Evolutionary conservation across 2,888 invertebrate species (phyloP).

Genomic region (Synanthedon formicaeformis): DNA sequence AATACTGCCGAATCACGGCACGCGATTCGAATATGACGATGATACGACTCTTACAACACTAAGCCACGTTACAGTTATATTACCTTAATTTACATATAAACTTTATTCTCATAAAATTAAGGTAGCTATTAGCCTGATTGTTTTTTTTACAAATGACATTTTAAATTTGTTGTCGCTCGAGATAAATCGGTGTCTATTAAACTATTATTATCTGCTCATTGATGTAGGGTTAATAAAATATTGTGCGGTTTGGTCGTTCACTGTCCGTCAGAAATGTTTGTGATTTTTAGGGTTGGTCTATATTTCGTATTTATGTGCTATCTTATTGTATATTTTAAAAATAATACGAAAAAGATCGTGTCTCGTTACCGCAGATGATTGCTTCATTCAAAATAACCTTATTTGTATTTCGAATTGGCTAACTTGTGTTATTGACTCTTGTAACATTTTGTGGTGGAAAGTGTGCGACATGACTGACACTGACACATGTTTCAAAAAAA

Average conservation of each 20-base stretch:
- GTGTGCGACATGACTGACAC: no score
- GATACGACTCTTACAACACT: constrained; percentile 54
- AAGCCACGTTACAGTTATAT: neutral
- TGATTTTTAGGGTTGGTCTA: constrained; percentile 10
- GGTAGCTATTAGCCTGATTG: constrained; percentile 10
- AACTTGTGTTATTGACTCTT: no score
- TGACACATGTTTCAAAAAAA: no score
- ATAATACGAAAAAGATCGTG: no score
- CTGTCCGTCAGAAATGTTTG: constrained; percentile 26
- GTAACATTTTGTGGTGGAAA: no score
- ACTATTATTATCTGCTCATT: constrained; percentile 59
- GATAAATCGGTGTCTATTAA: constrained; percentile 65
- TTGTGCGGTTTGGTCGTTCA: constrained; percentile 42
- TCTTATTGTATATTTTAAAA: no score
- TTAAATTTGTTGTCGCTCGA: constrained; percentile 12
- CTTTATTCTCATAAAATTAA: constrained; percentile 4
- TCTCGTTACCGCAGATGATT: no score
- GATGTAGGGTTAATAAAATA: constrained; percentile 62
- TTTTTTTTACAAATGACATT: constrained; percentile 1
- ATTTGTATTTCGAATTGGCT: no score
- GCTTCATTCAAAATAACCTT: no score
- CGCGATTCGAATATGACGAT: constrained; percentile 65
- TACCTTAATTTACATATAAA: neutral
- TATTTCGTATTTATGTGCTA: neutral
- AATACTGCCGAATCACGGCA: constrained; percentile 66